Evolutionary conservation across 2,113 vertebrate species (phyloP).

Genomic region (Coracopsis vasa): DNA sequence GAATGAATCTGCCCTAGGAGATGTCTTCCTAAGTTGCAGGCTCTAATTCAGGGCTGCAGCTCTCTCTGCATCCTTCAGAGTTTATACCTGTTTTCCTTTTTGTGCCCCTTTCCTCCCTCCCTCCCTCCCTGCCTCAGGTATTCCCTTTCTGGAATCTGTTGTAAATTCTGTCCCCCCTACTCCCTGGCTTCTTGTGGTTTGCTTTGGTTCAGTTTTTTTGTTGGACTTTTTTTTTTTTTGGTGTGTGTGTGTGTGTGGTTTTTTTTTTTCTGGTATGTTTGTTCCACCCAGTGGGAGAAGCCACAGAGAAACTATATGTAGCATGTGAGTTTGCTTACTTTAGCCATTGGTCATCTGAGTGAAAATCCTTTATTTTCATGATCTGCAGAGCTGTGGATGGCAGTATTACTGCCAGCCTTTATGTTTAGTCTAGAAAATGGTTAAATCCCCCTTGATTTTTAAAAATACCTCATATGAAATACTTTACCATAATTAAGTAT

Average conservation of each 20-base stretch:
- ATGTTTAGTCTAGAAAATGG: not conserved
- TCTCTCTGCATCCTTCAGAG: not conserved
- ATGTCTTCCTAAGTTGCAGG: not conserved
- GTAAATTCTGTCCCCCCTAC: not conserved
- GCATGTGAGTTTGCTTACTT: not conserved
- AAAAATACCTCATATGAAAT: not conserved
- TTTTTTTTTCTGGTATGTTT: not conserved
- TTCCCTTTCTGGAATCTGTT: not conserved
- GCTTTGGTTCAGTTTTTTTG: too few relatives aligned
- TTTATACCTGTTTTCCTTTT: not conserved
- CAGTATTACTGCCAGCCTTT: not conserved
- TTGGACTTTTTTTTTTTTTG: too few relatives aligned
- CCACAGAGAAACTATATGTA: not conserved
- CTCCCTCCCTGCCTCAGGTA: not conserved
- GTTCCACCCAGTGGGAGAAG: not conserved
- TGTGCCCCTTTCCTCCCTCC: not conserved
- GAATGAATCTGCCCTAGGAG: not conserved
- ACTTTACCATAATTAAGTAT: not conserved
- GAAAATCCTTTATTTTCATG: not conserved
- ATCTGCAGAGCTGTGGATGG: not conserved
- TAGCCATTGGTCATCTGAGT: not conserved
- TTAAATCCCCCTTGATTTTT: not conserved
- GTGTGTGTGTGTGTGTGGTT: too few relatives aligned
- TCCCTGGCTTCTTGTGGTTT: not conserved
- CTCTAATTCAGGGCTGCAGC: not conserved